A percentile compares a stretch with the other conserved stretches of the same genome.
These are phyloP conservation scores for Brenthis hecate DNA, from an alignment of 2,888 invertebrate genomes.

Conservation along the genomic window DNA sequence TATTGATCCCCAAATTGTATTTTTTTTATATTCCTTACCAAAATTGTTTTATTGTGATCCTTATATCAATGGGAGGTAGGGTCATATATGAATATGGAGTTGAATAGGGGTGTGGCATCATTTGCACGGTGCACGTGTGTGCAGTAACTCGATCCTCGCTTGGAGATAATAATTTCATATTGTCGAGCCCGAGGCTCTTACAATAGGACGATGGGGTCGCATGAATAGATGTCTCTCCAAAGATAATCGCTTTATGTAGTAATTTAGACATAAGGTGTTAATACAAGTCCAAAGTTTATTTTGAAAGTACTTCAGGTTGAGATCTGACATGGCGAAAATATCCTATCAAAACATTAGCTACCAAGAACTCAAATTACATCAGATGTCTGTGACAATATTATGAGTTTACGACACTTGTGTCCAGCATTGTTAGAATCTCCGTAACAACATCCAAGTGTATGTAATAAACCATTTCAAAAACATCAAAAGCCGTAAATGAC, in stretches of 20 bases:
- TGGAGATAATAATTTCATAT: slow-evolving; percentile 61
- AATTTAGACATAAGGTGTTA: slow-evolving; percentile 39
- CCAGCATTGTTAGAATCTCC: slow-evolving; percentile 9
- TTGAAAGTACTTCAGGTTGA: background rate
- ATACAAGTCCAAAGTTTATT: slow-evolving; percentile 24
- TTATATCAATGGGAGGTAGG: background rate
- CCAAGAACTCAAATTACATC: background rate
- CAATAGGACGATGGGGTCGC: slow-evolving; percentile 44
- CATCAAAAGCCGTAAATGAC: slow-evolving; percentile 32
- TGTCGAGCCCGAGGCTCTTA: slow-evolving; percentile 46
- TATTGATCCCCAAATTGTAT: background rate
- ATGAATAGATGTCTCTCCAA: slow-evolving; percentile 46
- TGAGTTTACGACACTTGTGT: slow-evolving; percentile 1
- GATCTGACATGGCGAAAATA: background rate
- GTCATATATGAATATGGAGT: slow-evolving; percentile 8
- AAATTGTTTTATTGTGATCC: background rate
- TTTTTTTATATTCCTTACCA: background rate
- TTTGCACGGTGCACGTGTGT: slow-evolving; percentile 57
- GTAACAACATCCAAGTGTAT: background rate
- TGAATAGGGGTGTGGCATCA: slow-evolving; percentile 42
- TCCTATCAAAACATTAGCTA: background rate
- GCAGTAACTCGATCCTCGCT: slow-evolving; percentile 58
- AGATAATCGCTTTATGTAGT: slow-evolving; percentile 37
- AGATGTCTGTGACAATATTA: slow-evolving; percentile 1
- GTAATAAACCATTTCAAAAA: slow-evolving; percentile 28